A percentile compares a stretch with the other conserved stretches of the same genome.
phyloP scores from a whole-genome alignment of 2,113 vertebrate genomes.

The Origma solitaria region DNA sequence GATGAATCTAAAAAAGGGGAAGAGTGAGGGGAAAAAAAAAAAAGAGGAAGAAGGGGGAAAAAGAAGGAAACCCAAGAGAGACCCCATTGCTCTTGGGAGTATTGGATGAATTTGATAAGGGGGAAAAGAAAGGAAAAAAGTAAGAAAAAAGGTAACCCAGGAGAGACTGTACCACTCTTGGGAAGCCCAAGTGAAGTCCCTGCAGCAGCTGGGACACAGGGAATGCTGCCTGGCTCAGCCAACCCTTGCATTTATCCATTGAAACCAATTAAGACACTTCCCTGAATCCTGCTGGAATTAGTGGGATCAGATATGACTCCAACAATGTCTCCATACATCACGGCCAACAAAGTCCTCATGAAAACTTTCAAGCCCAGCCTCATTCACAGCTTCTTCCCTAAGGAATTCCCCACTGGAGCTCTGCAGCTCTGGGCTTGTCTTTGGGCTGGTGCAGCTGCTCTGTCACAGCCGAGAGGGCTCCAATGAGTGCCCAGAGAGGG shows the following conservation, averaged over 20 bases:
- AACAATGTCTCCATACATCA: not conserved
- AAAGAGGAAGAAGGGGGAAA: not conserved
- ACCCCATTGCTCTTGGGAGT: not conserved
- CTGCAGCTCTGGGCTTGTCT: not conserved
- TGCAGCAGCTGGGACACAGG: not conserved
- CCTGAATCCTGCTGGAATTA: not conserved
- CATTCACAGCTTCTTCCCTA: not conserved
- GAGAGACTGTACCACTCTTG: not conserved
- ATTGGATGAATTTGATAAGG: not conserved
- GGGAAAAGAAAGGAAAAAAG: not conserved
- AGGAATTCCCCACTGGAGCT: not conserved
- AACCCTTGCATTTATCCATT: not conserved
- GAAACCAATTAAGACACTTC: not conserved
- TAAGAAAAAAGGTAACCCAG: not conserved
- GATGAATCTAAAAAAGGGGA: not conserved
- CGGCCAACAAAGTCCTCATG: not conserved
- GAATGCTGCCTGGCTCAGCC: not conserved
- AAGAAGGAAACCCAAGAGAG: not conserved
- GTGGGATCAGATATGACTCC: not conserved
- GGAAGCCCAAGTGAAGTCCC: not conserved
- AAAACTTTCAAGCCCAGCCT: not conserved
- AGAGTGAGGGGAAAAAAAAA: accelerated
- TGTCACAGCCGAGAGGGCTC: not conserved
- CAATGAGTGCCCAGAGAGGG: not conserved
- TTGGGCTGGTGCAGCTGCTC: not conserved